Percentiles rank a stretch among this genome's conserved stretches.
phyloP scores from a whole-genome alignment of 2,797 vertebrate species.

The Sebastes flavidus region DNA sequence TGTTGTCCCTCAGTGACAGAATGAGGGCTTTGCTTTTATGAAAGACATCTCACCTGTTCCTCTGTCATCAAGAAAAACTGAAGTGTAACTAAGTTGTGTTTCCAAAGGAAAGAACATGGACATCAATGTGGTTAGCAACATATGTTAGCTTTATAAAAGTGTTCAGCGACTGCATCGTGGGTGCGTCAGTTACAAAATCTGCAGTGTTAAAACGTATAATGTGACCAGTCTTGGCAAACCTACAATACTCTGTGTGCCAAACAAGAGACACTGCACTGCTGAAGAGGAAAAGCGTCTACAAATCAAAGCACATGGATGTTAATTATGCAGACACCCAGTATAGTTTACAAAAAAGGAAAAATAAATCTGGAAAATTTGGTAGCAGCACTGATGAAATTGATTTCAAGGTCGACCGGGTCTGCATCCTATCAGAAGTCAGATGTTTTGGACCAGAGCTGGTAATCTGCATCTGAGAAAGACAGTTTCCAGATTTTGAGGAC shows the following conservation, averaged over 20 bases:
- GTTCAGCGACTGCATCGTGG: background rate
- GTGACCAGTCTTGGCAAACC: background rate
- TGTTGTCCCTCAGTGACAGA: background rate
- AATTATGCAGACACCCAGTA: background rate
- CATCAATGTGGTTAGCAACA: background rate
- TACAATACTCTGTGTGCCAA: background rate
- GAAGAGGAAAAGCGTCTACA: background rate
- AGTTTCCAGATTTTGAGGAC: background rate
- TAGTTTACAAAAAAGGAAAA: background rate
- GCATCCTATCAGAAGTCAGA: constrained; percentile 18
- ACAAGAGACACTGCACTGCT: background rate
- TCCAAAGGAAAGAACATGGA: background rate
- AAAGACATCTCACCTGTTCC: background rate
- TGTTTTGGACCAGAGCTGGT: background rate
- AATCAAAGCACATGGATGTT: background rate
- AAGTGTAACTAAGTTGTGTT: background rate
- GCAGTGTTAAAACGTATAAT: background rate
- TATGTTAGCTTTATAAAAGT: background rate
- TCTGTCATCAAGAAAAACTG: background rate
- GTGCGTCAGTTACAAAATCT: background rate
- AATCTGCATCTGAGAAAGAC: constrained; percentile 13
- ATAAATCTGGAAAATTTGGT: constrained; percentile 1
- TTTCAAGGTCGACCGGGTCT: constrained; percentile 19
- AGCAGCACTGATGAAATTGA: constrained; percentile 20
- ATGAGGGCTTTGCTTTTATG: background rate